Evolutionary conservation across 2,113 vertebrate species (phyloP).

Genomic region (Brachyhypopomus gauderio): DNA sequence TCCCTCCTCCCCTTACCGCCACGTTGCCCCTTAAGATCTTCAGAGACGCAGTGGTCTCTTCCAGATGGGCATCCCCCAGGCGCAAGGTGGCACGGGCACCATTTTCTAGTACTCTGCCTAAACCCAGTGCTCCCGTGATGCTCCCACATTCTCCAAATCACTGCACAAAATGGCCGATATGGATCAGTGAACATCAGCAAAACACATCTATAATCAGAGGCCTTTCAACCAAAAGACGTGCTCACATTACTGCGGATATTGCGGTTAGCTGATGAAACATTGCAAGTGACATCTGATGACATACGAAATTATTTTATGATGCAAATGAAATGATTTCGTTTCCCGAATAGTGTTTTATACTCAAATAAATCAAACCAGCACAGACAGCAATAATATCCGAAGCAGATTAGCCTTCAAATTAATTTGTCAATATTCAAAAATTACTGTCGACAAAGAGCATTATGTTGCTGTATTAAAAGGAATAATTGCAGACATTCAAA

Average conservation of each 20-base stretch:
- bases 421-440: neutral
- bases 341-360: neutral
- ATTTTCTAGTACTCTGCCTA: slow-evolving; percentile 7
- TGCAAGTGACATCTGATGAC: neutral
- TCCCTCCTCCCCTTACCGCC: neutral
- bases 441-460: neutral
- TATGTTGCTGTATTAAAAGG: neutral
- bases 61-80: slow-evolving; percentile 8
- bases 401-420: neutral
- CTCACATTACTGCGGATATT: slow-evolving; percentile 1
- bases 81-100: neutral
- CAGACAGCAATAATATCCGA: neutral
- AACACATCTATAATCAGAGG: slow-evolving; percentile 3
- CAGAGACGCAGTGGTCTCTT: neutral
- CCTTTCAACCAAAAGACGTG: neutral
- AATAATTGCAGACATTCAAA: neutral
- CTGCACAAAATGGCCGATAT: slow-evolving; percentile 15
- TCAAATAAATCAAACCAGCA: neutral
- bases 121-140: neutral
- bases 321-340: neutral
- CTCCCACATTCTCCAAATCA: slow-evolving; percentile 8
- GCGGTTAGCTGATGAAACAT: neutral
- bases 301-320: neutral
- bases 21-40: neutral
- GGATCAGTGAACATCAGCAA: slow-evolving; percentile 20